phyloP scores from a whole-genome alignment of 2,113 vertebrate genomes.

The Gambusia affinis region DNA sequence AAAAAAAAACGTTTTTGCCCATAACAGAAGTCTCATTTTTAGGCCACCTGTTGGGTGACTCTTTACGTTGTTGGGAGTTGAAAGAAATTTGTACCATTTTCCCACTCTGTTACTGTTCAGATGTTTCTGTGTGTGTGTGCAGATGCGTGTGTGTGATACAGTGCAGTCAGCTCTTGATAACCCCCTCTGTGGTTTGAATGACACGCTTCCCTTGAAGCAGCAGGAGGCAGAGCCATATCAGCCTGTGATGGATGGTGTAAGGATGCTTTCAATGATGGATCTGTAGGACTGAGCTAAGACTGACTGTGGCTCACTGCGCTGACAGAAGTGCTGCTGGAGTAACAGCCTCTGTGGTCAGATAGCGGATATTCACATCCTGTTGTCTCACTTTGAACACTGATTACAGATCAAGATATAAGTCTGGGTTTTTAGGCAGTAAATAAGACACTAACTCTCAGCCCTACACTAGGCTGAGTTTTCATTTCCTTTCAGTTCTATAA shows the following conservation, averaged over 20 bases:
- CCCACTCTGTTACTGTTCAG: slow-evolving; percentile 15
- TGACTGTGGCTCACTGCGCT: slow-evolving; percentile 46
- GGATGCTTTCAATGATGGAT: slow-evolving; percentile 56
- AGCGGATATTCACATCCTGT: slow-evolving; percentile 22
- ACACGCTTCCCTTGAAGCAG: slow-evolving; percentile 52
- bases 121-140: slow-evolving; percentile 17
- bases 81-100: slow-evolving; percentile 22
- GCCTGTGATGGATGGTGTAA: slow-evolving; percentile 61
- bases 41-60: slow-evolving; percentile 19
- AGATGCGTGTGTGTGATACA: slow-evolving; percentile 16
- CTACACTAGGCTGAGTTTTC: not conserved
- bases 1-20: not conserved
- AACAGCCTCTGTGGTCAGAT: slow-evolving; percentile 34
- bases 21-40: slow-evolving; percentile 1
- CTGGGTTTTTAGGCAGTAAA: not conserved
- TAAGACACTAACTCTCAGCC: not conserved
- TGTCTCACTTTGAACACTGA: slow-evolving; percentile 34
- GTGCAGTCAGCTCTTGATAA: slow-evolving; percentile 35
- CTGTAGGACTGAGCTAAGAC: slow-evolving; percentile 34
- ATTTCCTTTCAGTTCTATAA: slow-evolving; percentile 31
- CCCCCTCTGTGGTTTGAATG: slow-evolving; percentile 58
- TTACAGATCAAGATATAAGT: slow-evolving; percentile 17
- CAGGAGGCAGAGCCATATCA: slow-evolving; percentile 49
- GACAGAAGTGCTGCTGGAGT: slow-evolving; percentile 22
- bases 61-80: slow-evolving; percentile 15